phyloP scores from a whole-genome alignment of 2,888 invertebrate genomes.

The Chaetogeoica ovagalla region DNA sequence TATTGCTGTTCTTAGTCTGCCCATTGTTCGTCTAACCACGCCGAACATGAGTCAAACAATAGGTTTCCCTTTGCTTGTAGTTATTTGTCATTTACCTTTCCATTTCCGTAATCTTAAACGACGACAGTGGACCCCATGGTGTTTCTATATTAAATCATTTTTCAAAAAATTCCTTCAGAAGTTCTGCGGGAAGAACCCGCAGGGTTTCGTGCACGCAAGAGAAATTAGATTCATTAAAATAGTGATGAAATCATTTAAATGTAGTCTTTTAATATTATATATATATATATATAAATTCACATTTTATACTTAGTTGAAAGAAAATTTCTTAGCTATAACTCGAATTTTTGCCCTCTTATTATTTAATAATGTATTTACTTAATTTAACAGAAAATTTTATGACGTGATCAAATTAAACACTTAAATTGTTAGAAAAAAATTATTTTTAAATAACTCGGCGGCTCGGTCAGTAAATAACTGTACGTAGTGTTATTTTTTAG shows the following conservation, averaged over 20 bases:
- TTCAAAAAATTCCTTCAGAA: not conserved
- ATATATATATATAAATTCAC: too few species aligned
- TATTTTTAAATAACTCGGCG: too few species aligned
- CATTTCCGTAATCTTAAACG: not conserved
- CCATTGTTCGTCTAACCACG: constrained; percentile 6
- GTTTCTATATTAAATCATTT: not conserved
- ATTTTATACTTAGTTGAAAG: too few species aligned
- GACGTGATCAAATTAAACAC: too few species aligned
- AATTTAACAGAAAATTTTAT: too few species aligned
- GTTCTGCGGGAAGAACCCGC: not conserved
- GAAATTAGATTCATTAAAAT: not conserved
- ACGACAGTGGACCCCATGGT: not conserved
- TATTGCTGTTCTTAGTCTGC: not conserved
- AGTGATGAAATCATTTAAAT: not conserved
- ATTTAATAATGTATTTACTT: too few species aligned
- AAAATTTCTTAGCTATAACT: too few species aligned
- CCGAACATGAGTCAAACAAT: not conserved
- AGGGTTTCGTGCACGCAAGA: not conserved
- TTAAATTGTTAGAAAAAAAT: too few species aligned
- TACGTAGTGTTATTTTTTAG: too few species aligned
- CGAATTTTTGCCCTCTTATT: too few species aligned
- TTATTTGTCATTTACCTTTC: constrained; percentile 16
- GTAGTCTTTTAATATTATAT: not conserved
- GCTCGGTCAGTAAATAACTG: too few species aligned
- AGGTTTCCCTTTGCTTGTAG: not conserved